phyloP scores from a whole-genome alignment of 2,113 vertebrate genomes.

The Murina feae region DNA sequence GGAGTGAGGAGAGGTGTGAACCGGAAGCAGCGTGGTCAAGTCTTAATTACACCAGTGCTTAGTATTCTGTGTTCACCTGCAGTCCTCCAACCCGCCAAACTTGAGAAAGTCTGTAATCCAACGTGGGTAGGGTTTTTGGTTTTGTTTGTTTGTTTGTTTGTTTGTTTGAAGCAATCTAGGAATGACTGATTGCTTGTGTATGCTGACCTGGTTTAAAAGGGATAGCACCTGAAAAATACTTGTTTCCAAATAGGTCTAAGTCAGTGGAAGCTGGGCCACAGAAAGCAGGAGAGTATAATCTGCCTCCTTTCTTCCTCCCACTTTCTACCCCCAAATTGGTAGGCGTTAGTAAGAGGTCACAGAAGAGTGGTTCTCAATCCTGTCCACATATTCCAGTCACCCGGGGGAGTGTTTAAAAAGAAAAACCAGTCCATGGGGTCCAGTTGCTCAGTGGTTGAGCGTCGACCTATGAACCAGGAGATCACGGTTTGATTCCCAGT shows the following conservation, averaged over 20 bases:
- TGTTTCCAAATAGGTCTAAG: background rate
- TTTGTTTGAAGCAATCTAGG: background rate
- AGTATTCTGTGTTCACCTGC: background rate
- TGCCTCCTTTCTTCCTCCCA: background rate
- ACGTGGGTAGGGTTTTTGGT: background rate
- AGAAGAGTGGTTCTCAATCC: background rate
- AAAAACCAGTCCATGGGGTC: background rate
- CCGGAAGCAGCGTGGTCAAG: background rate
- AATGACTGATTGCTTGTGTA: background rate
- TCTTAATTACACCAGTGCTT: background rate
- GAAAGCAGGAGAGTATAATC: background rate
- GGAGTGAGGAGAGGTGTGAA: background rate
- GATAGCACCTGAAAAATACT: background rate
- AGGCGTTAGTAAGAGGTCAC: background rate
- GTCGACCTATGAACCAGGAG: background rate
- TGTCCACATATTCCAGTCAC: background rate
- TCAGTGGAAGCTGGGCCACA: background rate
- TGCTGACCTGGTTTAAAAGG: background rate
- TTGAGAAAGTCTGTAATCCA: background rate
- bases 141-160: too few relatives aligned
- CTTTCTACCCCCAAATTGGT: background rate
- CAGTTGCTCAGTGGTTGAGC: background rate
- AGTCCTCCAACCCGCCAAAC: background rate
- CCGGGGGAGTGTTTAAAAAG: background rate
- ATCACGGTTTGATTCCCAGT: background rate